phyloP scores from a whole-genome alignment of 2,797 vertebrate genomes.

The Sebastes itinus region DNA sequence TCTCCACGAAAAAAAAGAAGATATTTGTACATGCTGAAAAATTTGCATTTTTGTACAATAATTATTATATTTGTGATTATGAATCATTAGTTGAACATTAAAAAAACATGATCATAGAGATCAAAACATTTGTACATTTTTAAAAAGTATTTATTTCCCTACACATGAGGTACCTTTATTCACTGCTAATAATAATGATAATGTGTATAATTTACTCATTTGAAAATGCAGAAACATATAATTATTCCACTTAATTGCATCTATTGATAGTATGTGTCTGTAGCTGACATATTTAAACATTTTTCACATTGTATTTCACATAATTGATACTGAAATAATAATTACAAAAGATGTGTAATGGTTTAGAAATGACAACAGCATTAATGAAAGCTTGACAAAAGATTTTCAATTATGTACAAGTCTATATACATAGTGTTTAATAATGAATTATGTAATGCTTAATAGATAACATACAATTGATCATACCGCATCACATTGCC shows the following conservation, averaged over 20 bases:
- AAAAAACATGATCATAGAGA: not conserved
- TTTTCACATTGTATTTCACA: not conserved
- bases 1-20: not conserved
- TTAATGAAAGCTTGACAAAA: not conserved
- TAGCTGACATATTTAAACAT: not conserved
- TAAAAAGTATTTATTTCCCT: not conserved
- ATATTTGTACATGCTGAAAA: slow-evolving; percentile 1
- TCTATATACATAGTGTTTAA: slow-evolving; percentile 2
- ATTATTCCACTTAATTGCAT: not conserved
- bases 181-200: not conserved
- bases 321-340: not conserved
- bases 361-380: not conserved
- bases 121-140: not conserved
- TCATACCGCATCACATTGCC: not conserved
- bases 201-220: not conserved
- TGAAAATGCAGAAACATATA: not conserved
- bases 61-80: not conserved
- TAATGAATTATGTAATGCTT: slow-evolving; percentile 3
- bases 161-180: not conserved
- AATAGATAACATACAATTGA: not conserved
- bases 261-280: not conserved
- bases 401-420: slow-evolving; percentile 7
- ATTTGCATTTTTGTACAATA: not conserved
- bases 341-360: not conserved
- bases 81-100: not conserved